These are phyloP conservation scores for Ophioninae sp. DNA, from an alignment of 2,888 invertebrate genomes.

Conservation along the genomic window DNA sequence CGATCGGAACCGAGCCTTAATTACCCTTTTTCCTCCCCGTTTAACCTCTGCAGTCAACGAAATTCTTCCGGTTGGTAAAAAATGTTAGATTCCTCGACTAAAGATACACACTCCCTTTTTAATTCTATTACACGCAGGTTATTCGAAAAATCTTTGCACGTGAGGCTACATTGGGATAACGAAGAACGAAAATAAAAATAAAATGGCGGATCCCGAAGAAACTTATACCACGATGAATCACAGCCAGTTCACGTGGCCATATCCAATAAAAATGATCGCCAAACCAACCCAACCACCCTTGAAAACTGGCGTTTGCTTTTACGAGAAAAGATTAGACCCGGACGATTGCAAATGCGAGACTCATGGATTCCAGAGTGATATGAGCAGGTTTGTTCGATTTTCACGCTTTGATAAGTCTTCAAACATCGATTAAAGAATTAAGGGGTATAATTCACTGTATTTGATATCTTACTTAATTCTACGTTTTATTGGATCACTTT, in stretches of 20 bases:
- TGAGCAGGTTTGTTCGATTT: slow-evolving; percentile 80
- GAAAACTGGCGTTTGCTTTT: slow-evolving; percentile 81
- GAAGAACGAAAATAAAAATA: slow-evolving; percentile 53
- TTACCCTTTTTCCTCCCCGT: slow-evolving; percentile 41
- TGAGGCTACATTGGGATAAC: background rate
- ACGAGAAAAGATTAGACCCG: slow-evolving; percentile 83
- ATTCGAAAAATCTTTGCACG: background rate
- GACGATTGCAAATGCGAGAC: slow-evolving; percentile 86
- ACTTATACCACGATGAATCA: slow-evolving; percentile 82
- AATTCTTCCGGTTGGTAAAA: background rate
- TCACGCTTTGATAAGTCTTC: background rate
- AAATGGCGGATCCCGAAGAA: slow-evolving; percentile 74
- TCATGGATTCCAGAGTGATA: slow-evolving; percentile 84
- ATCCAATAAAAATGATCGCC: slow-evolving; percentile 83
- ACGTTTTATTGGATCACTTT: background rate
- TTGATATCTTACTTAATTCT: background rate
- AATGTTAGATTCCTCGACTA: background rate
- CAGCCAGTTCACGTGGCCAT: slow-evolving; percentile 85
- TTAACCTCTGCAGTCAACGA: background rate
- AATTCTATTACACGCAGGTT: background rate
- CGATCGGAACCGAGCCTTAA: slow-evolving; percentile 51
- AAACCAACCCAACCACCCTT: slow-evolving; percentile 85
- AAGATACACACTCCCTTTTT: slow-evolving; percentile 57
- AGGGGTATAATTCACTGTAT: background rate
- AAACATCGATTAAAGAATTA: background rate